These are phyloP conservation scores for Diadromus collaris DNA, from an alignment of 2,888 invertebrate species.

Conservation along the genomic window DNA sequence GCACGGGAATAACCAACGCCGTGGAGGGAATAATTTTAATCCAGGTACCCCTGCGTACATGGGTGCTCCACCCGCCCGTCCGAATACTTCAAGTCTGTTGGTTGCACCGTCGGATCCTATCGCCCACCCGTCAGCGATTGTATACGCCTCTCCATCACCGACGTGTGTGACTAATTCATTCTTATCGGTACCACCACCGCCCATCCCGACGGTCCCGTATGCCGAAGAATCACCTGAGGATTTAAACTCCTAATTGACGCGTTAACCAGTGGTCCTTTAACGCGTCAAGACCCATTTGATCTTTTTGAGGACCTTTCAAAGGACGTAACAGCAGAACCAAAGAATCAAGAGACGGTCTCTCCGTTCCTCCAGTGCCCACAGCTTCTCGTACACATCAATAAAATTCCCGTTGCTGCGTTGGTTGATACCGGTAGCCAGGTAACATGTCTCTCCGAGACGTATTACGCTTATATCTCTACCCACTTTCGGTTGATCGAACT, in stretches of 20 bases:
- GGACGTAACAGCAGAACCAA: not conserved
- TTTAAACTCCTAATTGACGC: slow-evolving; percentile 55
- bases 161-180: not conserved
- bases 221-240: not conserved
- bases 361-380: slow-evolving; percentile 8
- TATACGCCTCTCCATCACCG: too few species aligned
- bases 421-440: slow-evolving; percentile 10
- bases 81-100: too few species aligned
- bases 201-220: not conserved
- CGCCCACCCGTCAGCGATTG: too few species aligned
- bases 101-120: too few species aligned
- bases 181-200: not conserved
- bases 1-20: too few species aligned
- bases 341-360: not conserved
- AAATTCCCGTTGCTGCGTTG: not conserved
- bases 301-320: slow-evolving; percentile 16
- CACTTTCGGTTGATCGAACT: not conserved
- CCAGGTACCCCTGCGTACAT: too few species aligned
- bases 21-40: too few species aligned
- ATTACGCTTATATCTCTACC: slow-evolving; percentile 10
- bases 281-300: slow-evolving; percentile 25
- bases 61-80: too few species aligned
- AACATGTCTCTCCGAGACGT: not conserved
- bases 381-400: not conserved
- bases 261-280: slow-evolving; percentile 46